These are phyloP conservation scores for Alviniconcha marisindica DNA, from an alignment of 1,140 invertebrate species.

Conservation along the genomic window DNA sequence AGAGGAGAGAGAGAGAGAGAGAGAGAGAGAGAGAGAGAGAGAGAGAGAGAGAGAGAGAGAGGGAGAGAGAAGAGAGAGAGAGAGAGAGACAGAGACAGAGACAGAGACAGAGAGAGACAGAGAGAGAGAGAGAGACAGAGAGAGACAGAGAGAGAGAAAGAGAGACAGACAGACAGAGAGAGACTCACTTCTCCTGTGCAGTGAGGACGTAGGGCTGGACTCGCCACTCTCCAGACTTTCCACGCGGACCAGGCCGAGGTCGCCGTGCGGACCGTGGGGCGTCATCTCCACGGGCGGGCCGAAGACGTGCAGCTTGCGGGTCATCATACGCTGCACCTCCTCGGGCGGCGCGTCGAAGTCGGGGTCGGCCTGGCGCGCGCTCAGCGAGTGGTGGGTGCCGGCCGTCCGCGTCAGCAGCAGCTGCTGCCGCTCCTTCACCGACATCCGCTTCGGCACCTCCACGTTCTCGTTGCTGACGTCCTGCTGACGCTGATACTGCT, in stretches of 20 bases:
- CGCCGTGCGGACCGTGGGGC: slow-evolving; percentile 6
- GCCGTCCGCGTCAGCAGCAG: slow-evolving; percentile 28
- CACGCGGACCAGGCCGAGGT: neutral
- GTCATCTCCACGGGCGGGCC: slow-evolving; percentile 41
- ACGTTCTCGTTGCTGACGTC: slow-evolving; percentile 19
- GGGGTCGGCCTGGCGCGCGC: slow-evolving; percentile 25
- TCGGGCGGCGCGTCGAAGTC: neutral
- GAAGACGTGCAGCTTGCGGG: slow-evolving; percentile 20
- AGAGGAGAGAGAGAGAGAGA: neutral
- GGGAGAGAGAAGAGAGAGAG: slow-evolving; percentile 30
- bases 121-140: neutral
- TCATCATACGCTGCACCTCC: neutral
- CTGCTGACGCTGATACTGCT: slow-evolving; percentile 13
- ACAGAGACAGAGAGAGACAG: slow-evolving; percentile 2
- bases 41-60: neutral
- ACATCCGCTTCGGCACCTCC: slow-evolving; percentile 31
- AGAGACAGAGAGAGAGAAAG: neutral
- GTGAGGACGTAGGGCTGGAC: neutral
- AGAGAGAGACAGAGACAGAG: neutral
- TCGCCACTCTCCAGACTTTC: neutral
- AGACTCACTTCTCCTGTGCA: neutral
- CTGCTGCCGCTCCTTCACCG: slow-evolving; percentile 28
- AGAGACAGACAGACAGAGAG: neutral
- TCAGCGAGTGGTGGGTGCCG: slow-evolving; percentile 26
- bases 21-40: neutral